Conservation (phyloP, 2,797 vertebrate genomes). For the Prionace glauca region DNA sequence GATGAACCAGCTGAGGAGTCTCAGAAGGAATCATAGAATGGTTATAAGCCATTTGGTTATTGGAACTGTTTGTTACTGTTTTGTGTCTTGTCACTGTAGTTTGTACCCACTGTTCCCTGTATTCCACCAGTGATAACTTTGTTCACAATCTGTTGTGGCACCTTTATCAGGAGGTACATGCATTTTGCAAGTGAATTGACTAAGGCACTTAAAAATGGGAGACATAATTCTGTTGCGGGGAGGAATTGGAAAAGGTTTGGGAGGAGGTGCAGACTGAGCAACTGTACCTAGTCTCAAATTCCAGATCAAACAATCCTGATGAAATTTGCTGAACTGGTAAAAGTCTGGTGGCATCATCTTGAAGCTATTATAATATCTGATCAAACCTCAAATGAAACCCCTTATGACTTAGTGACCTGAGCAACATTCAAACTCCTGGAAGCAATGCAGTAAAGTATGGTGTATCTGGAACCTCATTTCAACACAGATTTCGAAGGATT, state of each 20-base stretch:
- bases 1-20: no score
- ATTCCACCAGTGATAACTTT: no score
- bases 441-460: neutral
- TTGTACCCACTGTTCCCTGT: no score
- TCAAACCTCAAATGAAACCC: neutral
- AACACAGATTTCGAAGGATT: neutral
- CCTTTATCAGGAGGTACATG: neutral
- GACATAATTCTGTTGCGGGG: neutral
- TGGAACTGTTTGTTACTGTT: no score
- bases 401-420: neutral
- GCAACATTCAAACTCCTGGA: neutral
- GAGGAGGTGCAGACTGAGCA: neutral
- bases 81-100: no score
- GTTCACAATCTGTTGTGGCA: no score
- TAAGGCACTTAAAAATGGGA: neutral
- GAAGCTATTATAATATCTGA: neutral
- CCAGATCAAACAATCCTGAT: neutral
- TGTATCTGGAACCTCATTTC: neutral
- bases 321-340: neutral
- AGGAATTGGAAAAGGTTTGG: neutral
- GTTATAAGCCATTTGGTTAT: no score
- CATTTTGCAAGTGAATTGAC: neutral
- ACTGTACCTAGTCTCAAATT: neutral
- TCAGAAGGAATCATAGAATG: no score
- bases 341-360: neutral